Base-by-base conservation (phyloP, 2,888 invertebrate genomes). In the Macrophya alboannulata region DNA sequence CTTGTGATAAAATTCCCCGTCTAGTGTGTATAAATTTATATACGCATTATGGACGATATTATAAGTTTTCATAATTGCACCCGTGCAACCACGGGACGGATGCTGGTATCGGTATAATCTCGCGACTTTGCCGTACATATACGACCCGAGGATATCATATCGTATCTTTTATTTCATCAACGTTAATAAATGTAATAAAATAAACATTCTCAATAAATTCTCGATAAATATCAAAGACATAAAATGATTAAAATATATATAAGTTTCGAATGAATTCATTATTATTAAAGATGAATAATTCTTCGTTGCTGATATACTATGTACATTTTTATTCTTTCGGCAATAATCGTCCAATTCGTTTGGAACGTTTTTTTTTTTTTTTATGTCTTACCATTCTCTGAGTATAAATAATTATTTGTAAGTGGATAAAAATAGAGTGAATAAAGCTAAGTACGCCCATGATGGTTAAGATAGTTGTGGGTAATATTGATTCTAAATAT, bases 401-500 rank as follows among this genome's bases (percentile, higher is more conserved):
- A 31, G 31, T 31, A 31, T 1, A 31, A 31, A 65, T 12, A 65
- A 31, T 12, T 31, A 31, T 17, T 15, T 68, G 4, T 68, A 68
- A 6, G 5, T 55, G 0, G n/a, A 55, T 55, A 2, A 55, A n/a
- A 55, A 55, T 55, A 55, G n/a, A 55, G n/a, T 55, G 55, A 62
- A 62, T 62, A 62, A 62, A 62, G 21, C 25, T 4, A 37, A 17
- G 17, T 40, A 71, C 71, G 40, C 6, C 40, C 37, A 37, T 40
- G 71, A 37, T 40, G 71, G 31, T 17, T 37, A 8, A 51, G 51
- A 51, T 51, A 43, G 0, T 4, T 65, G 25, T 17, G 31, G 3
- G 31, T 31, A 31, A 31, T 43, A 71, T 71, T 17, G 71, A 71
- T 71, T 71, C 71, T 71, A 71, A 62, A 62, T 62, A 71, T 71